These are phyloP conservation scores for Gymnocypris eckloni DNA, from an alignment of 2,797 vertebrate genomes.

Conservation along the genomic window DNA sequence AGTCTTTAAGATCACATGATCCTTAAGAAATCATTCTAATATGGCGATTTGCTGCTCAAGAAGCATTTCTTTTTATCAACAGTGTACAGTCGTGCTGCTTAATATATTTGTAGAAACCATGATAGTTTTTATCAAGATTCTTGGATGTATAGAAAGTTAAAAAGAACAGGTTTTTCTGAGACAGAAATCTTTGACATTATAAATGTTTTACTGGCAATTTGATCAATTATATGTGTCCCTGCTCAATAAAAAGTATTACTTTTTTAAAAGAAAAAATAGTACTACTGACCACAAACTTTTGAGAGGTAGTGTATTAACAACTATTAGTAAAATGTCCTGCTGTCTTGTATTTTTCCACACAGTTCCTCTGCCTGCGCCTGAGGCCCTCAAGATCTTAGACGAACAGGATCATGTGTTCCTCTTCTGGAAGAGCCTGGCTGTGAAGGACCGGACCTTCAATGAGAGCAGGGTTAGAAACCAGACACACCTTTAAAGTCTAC, in stretches of 20 bases:
- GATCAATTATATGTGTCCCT: not conserved
- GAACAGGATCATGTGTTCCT: conserved; percentile 93
- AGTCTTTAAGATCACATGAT: not conserved
- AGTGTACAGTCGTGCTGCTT: not conserved
- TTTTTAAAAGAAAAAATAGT: no score
- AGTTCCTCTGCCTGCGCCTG: conserved; percentile 90
- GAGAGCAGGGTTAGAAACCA: conserved; percentile 91
- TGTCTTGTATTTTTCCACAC: conserved; percentile 37
- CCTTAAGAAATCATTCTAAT: not conserved
- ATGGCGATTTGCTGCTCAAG: not conserved
- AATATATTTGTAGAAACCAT: not conserved
- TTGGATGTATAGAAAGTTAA: not conserved
- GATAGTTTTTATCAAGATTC: not conserved
- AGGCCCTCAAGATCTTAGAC: conserved; percentile 93
- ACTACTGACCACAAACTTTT: not conserved
- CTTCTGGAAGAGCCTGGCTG: conserved; percentile 94
- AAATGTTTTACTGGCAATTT: not conserved
- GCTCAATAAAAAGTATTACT: not conserved
- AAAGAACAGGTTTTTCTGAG: not conserved
- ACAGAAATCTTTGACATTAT: not conserved
- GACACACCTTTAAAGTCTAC: not conserved
- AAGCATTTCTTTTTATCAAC: not conserved
- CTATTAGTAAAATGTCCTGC: not conserved
- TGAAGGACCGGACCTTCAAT: conserved; percentile 90
- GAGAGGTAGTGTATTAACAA: not conserved